These are phyloP conservation scores for Gymnosoma rotundatum DNA, from an alignment of 2,888 invertebrate genomes.

Conservation along the genomic window DNA sequence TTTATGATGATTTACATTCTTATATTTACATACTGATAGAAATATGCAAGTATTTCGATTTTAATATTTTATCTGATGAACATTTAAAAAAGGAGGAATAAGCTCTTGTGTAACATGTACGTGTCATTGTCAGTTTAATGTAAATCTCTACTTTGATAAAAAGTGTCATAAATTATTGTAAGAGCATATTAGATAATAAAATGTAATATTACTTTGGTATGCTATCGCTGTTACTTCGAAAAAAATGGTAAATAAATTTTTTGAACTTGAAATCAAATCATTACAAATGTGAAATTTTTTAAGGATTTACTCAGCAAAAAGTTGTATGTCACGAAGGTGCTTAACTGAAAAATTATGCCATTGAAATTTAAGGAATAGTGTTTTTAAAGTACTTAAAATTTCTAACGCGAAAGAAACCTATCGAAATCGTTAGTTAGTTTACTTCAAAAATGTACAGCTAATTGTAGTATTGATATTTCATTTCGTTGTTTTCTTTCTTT, in stretches of 20 bases:
- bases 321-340: no score
- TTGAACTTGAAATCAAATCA: background rate
- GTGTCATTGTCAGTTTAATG: constrained; percentile 43
- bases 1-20: background rate
- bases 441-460: no score
- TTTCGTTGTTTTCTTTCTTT: no score
- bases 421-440: no score
- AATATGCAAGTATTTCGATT: background rate
- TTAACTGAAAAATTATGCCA: no score
- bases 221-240: no score
- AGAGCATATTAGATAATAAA: background rate
- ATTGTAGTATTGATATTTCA: no score
- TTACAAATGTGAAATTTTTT: background rate
- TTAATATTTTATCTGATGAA: background rate
- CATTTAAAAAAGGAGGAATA: constrained; percentile 4
- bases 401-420: no score
- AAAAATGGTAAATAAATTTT: background rate
- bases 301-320: no score
- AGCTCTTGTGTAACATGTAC: constrained; percentile 36
- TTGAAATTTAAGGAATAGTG: no score
- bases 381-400: no score
- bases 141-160: constrained; percentile 43
- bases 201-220: background rate
- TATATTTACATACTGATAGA: background rate
- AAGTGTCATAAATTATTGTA: constrained; percentile 44